Base-by-base conservation (phyloP, 2,113 vertebrate species). In the Corythaeola cristata region DNA sequence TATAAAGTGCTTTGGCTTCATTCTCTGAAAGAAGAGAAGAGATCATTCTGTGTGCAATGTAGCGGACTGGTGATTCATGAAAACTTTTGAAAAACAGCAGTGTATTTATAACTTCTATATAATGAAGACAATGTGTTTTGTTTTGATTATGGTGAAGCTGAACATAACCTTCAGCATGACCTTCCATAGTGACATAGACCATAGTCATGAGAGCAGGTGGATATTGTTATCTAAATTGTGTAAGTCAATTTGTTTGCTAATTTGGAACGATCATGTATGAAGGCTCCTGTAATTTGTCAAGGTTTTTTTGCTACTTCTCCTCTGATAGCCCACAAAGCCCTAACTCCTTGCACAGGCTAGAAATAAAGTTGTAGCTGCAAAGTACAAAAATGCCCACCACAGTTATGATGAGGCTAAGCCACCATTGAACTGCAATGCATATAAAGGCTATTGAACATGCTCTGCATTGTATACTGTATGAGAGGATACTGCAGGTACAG, bases 241-340 rank as follows among this genome's bases (percentile, higher is more conserved):
- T 44, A 76, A 88, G 24, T 64, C 47, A 75, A 72, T 89, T 95
- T 95, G 18, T 85, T 92, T 85, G 55, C 62, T 89, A 52, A 89
- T 87, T 94, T 75, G 6, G 37, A 49, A 68, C 58, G 85, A 68
- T 69, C 35, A 33, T 32, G 12, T 80, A 72, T 78, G 75, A 92
- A 94, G 63, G 78, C 19, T 94, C 28, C 88, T 92, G 90, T 80
- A 82, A 81, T 18, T 35, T 85, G 60, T 95, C 94, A 94, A 12
- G 32, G 11, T 0, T 24, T 85, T 91, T 92, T 79, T 69, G 27
- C 21, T 92, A 6, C 58, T 87, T 72, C 60, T 85, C 12, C 15
- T 68, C 44, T 82, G 35, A 32, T 68, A 75, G 35, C 18, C 32
- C 47, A 56, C n/a, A 81, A 71, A 84, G n/a, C 12, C 30, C 33